Percentiles rank a stretch among this genome's conserved stretches.
phyloP scores from a whole-genome alignment of 2,113 vertebrate genomes.

The Aviceda subcristata region DNA sequence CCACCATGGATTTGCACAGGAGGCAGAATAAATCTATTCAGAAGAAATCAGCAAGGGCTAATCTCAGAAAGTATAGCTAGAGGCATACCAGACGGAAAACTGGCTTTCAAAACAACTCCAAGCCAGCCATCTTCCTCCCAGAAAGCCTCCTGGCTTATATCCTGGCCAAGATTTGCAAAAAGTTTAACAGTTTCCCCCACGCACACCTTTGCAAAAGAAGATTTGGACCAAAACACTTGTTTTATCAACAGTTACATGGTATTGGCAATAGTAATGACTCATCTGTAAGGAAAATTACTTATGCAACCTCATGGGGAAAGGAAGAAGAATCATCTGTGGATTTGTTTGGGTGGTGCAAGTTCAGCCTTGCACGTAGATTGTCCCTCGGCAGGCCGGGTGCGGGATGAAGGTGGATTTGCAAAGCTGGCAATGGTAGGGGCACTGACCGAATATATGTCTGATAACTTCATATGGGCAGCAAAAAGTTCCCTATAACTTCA shows the following conservation, averaged over 20 bases:
- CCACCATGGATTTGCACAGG: neutral
- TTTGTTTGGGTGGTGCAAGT: neutral
- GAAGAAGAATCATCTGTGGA: neutral
- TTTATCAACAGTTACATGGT: neutral
- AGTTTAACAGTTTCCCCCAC: neutral
- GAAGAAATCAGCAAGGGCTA: neutral
- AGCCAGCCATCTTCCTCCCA: neutral
- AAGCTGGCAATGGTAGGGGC: neutral
- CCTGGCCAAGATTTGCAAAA: neutral
- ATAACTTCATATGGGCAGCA: neutral
- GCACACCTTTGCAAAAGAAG: neutral
- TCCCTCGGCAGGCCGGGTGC: neutral
- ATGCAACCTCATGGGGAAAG: neutral
- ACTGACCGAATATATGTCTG: neutral
- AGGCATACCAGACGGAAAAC: neutral
- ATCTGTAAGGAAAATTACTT: neutral
- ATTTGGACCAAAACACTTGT: neutral
- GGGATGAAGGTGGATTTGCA: neutral
- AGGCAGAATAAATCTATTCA: neutral
- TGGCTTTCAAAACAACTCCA: neutral
- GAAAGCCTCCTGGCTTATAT: neutral
- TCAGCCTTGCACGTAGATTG: neutral
- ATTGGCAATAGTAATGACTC: neutral
- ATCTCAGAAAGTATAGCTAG: neutral
- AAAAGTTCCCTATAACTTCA: neutral